Percentiles rank a stretch among this genome's conserved stretches.
Evolutionary conservation across 2,113 vertebrate genomes (phyloP).

Genomic region (Catagonus wagneri): DNA sequence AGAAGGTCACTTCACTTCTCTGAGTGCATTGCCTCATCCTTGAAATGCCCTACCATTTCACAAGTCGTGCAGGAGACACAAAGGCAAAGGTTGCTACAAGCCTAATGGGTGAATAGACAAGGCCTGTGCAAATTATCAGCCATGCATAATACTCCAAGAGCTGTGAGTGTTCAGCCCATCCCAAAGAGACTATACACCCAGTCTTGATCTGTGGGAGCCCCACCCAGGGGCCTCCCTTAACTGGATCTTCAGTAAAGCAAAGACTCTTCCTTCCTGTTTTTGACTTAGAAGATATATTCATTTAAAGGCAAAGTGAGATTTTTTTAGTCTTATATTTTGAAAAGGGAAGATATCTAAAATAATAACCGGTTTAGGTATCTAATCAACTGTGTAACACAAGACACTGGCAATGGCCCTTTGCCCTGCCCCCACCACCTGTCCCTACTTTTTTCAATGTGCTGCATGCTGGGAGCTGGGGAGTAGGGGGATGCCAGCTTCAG

Average conservation of each 20-base stretch:
- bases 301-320: background rate
- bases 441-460: constrained; percentile 78
- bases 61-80: background rate
- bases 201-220: background rate
- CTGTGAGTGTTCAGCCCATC: background rate
- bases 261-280: background rate
- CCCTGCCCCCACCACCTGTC: constrained; percentile 61
- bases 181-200: background rate
- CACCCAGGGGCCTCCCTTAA: background rate
- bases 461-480: constrained; percentile 75
- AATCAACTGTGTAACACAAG: background rate
- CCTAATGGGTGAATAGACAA: background rate
- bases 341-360: background rate
- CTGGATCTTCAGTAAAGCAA: background rate
- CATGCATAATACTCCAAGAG: background rate
- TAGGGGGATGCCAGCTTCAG: constrained; percentile 25
- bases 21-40: background rate
- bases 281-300: background rate
- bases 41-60: background rate
- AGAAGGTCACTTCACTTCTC: background rate
- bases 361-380: background rate
- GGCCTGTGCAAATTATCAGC: background rate
- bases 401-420: background rate
- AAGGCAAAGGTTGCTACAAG: background rate
- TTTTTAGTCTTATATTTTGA: background rate